A percentile compares a stretch with the other conserved stretches of the same genome.
Evolutionary conservation across 2,797 vertebrate species (phyloP).

Genomic region (Cryptoblepharus egeriae): DNA sequence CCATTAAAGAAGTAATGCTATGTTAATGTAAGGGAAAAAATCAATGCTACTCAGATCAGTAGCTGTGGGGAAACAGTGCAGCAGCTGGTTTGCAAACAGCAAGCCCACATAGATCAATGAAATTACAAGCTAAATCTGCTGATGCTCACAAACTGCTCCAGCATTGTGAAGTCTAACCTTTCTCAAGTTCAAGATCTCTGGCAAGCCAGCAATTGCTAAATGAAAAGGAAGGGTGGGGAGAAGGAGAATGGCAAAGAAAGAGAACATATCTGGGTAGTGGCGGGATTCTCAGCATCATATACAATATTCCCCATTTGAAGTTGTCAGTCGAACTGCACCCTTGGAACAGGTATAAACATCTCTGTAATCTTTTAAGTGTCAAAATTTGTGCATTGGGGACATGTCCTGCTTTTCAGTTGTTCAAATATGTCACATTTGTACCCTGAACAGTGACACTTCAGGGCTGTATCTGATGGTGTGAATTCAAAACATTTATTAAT

Average conservation of each 20-base stretch:
- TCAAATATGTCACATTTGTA: conserved; percentile 67
- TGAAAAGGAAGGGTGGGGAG: conserved; percentile 32
- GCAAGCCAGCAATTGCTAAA: conserved; percentile 76
- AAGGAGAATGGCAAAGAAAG: conserved; percentile 50
- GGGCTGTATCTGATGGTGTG: conserved; percentile 62
- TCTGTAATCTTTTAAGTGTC: conserved; percentile 59
- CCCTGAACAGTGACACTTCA: conserved; percentile 68
- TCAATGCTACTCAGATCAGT: conserved; percentile 88
- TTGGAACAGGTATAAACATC: conserved; percentile 66
- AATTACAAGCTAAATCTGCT: conserved; percentile 89
- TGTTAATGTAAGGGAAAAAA: conserved; percentile 88
- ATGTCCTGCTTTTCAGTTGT: conserved; percentile 63
- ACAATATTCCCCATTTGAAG: conserved; percentile 64
- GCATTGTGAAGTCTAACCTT: conserved; percentile 83
- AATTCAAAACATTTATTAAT: conserved; percentile 71
- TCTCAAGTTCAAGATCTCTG: conserved; percentile 86
- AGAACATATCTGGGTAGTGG: conserved; percentile 49
- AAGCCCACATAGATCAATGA: conserved; percentile 86
- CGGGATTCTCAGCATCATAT: conserved; percentile 63
- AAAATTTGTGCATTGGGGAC: conserved; percentile 56
- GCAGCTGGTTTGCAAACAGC: conserved; percentile 87
- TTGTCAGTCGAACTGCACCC: conserved; percentile 57
- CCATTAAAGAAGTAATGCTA: conserved; percentile 89
- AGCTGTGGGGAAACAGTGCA: conserved; percentile 85
- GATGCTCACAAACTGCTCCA: conserved; percentile 85